Base-by-base conservation (phyloP, 1,140 invertebrate genomes). In the Trachelipus rathkii region DNA sequence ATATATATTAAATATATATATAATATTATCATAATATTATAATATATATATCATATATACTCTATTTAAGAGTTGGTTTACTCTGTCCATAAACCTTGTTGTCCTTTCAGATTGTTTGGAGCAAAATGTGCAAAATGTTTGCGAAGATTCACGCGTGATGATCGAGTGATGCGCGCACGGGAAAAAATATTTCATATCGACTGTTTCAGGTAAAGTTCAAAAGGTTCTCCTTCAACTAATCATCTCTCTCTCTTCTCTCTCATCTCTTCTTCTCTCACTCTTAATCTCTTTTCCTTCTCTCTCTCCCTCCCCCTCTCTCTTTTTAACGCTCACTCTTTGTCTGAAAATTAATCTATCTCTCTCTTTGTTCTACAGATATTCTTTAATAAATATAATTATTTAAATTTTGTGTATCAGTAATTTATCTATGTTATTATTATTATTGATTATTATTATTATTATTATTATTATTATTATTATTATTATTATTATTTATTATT, bases 111-210 rank as follows among this genome's bases (percentile, higher is more conserved):
- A 87, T 89, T 96, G 87, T 97, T 97, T 85, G 93, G 93, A 81
- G 94, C 94, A 78, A 96, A 96, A 87, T 97, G 95, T 88, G 93
- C 95, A 87, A 96, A 96, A 86, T 99, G 96, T 87, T 91, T 91
- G 77, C 87, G 90, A 82, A 92, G 91, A 79, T 98, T 98, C 87
- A 94, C 91, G 85, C 95, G 95, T 88, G 95, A 92, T 86, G 96
- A 98, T 86, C 95, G 96, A 86, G 96, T 98, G 84, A 98, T 98
- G 96, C 89, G 95, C 77, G 96, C 96, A 70, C 93, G 95, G 83
- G 94, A 91, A 87, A 96, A 97, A 86, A 96, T 98, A 83, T 99
- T 97, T 87, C 97, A 99, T 88, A 92, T 97, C 84, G 93, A 97
- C 84, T 99, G 97, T 86, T 98, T 99, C 88, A 73, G 77, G 79